Evolutionary conservation across 2,797 vertebrate genomes (phyloP).

Genomic region (Columba guinea): DNA sequence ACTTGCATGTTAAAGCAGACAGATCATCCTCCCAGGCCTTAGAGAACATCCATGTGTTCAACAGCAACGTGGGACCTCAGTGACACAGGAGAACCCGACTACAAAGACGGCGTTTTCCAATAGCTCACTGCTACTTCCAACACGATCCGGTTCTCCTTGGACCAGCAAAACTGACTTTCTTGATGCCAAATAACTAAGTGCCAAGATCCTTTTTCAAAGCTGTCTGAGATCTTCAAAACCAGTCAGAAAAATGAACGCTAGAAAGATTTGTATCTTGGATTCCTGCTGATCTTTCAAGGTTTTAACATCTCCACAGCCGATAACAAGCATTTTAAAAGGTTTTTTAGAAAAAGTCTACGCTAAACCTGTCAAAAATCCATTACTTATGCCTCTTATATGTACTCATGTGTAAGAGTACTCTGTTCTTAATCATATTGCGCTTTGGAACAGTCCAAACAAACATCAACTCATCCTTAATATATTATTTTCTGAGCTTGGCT

Average conservation of each 20-base stretch:
- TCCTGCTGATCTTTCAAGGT: not conserved
- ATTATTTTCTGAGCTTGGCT: constrained; percentile 39
- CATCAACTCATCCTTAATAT: not conserved
- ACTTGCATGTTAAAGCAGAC: not conserved
- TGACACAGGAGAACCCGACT: not conserved
- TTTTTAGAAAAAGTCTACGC: not conserved
- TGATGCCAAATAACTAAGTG: not conserved
- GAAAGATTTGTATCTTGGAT: not conserved
- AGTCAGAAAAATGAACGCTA: not conserved
- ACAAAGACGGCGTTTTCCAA: not conserved
- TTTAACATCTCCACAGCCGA: not conserved
- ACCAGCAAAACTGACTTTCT: not conserved
- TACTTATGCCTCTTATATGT: not conserved
- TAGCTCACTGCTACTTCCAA: not conserved
- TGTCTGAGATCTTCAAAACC: not conserved
- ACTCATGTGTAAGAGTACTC: not conserved
- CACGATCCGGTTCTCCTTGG: not conserved
- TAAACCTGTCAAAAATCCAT: not conserved
- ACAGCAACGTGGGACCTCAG: not conserved
- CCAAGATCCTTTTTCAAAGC: not conserved
- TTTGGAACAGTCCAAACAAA: constrained; percentile 19
- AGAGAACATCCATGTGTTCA: not conserved
- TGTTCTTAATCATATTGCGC: not conserved
- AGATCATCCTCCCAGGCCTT: not conserved
- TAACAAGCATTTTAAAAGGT: not conserved